A percentile compares a stretch with the other conserved stretches of the same genome.
Conservation (phyloP, 2,888 invertebrate species). For the Campaea margaritaria region DNA sequence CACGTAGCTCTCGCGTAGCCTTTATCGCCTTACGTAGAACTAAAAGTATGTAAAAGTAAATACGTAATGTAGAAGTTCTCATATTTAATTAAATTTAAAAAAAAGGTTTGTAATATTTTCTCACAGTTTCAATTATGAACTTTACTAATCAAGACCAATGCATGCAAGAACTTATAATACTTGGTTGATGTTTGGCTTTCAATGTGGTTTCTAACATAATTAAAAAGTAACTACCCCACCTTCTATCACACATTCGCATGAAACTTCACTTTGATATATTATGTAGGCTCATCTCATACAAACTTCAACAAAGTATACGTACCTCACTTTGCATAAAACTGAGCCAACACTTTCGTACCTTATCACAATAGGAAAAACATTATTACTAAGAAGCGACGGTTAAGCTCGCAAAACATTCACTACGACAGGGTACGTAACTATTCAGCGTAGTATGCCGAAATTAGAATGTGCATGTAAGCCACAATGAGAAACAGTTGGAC, state of each 20-base stretch:
- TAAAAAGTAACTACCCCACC: too few species aligned
- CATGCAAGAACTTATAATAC: too few species aligned
- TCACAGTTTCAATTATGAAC: too few species aligned
- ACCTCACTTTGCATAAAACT: neutral
- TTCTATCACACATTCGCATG: too few species aligned
- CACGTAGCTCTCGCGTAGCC: conserved; percentile 1
- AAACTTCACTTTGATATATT: neutral
- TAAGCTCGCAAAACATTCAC: neutral
- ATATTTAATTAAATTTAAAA: too few species aligned
- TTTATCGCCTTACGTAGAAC: neutral
- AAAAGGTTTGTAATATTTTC: too few species aligned
- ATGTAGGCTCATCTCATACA: neutral
- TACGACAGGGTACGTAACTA: neutral
- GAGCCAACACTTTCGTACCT: neutral
- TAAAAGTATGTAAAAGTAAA: neutral
- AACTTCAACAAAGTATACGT: neutral
- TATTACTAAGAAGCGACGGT: neutral
- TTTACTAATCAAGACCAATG: too few species aligned
- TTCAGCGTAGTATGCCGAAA: neutral
- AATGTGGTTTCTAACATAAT: too few species aligned
- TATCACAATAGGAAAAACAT: neutral
- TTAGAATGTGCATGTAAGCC: conserved; percentile 18
- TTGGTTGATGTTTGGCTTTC: too few species aligned
- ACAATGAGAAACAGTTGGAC: conserved; percentile 29
- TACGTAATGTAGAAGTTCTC: neutral